Percentiles rank a stretch among this genome's conserved stretches.
These are phyloP conservation scores for Calosoma granatense DNA, from an alignment of 1,140 invertebrate genomes.

Conservation along the genomic window DNA sequence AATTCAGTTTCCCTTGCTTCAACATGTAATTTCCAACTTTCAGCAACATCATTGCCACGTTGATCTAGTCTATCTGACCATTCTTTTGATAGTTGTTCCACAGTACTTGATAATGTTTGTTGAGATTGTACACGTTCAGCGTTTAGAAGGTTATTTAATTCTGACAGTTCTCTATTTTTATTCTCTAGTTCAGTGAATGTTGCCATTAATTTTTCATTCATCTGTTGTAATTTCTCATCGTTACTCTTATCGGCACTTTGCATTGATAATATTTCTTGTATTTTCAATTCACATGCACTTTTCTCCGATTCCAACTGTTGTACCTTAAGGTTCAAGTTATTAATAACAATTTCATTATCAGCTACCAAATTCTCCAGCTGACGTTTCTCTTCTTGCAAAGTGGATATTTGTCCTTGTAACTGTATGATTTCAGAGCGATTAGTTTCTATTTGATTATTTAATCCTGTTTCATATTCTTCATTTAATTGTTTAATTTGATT, in stretches of 20 bases:
- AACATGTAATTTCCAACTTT: slow-evolving; percentile 53
- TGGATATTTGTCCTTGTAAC: slow-evolving; percentile 35
- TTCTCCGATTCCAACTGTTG: slow-evolving; percentile 24
- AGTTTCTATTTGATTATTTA: slow-evolving; percentile 25
- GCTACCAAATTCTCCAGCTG: slow-evolving; percentile 17
- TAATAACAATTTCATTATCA: slow-evolving; percentile 7
- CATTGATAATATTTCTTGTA: slow-evolving; percentile 9
- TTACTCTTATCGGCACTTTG: neutral
- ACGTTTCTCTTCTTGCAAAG: slow-evolving; percentile 30
- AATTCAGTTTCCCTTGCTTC: slow-evolving; percentile 47
- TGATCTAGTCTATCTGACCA: slow-evolving; percentile 46
- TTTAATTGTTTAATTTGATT: neutral
- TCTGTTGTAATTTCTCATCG: slow-evolving; percentile 22
- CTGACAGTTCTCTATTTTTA: slow-evolving; percentile 26
- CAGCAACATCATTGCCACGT: slow-evolving; percentile 49
- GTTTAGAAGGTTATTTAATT: slow-evolving; percentile 26
- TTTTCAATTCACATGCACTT: slow-evolving; percentile 5
- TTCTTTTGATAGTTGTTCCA: slow-evolving; percentile 26
- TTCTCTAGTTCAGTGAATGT: slow-evolving; percentile 23
- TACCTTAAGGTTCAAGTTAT: slow-evolving; percentile 13
- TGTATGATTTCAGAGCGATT: slow-evolving; percentile 33
- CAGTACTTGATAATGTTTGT: slow-evolving; percentile 28
- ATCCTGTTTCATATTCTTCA: slow-evolving; percentile 20
- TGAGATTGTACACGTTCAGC: slow-evolving; percentile 34
- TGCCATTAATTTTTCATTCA: slow-evolving; percentile 20